Conservation (phyloP, 2,888 invertebrate genomes). For the Scrobipalpa atriplicella region DNA sequence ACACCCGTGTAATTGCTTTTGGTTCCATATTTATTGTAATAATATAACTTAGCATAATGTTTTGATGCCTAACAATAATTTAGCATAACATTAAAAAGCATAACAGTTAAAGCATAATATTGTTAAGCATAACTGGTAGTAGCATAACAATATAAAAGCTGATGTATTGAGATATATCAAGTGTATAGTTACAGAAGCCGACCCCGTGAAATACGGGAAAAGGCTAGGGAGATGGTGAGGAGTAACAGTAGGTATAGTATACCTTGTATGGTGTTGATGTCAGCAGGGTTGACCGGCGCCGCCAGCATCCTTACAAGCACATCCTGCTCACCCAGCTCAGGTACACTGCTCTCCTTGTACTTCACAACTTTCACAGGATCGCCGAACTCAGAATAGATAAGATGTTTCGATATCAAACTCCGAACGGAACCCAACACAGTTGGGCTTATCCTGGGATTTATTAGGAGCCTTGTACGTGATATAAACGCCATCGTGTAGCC, state of each 20-base stretch:
- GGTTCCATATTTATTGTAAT: no score
- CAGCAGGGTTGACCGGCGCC: constrained; percentile 98
- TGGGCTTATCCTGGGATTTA: constrained; percentile 45
- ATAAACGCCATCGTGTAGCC: constrained; percentile 12
- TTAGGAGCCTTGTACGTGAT: background rate
- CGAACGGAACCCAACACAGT: constrained; percentile 46
- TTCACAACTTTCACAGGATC: constrained; percentile 92
- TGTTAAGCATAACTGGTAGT: no score
- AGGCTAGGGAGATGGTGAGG: no score
- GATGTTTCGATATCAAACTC: constrained; percentile 75
- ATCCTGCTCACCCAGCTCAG: constrained; percentile 83
- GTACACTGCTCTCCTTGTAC: constrained; percentile 79
- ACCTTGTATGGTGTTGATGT: constrained; percentile 99
- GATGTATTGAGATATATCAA: no score
- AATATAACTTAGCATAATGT: no score
- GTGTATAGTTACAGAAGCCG: no score
- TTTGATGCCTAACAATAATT: no score
- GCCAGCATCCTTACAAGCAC: constrained; percentile 93
- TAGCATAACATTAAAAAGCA: no score
- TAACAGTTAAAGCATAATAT: no score
- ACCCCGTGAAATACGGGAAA: no score
- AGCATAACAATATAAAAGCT: no score
- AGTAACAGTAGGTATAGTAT: constrained; percentile 31
- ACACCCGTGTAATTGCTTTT: no score
- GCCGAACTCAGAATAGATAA: constrained; percentile 91